These are phyloP conservation scores for Eupithecia subfuscata DNA, from an alignment of 2,888 invertebrate species.

Conservation along the genomic window DNA sequence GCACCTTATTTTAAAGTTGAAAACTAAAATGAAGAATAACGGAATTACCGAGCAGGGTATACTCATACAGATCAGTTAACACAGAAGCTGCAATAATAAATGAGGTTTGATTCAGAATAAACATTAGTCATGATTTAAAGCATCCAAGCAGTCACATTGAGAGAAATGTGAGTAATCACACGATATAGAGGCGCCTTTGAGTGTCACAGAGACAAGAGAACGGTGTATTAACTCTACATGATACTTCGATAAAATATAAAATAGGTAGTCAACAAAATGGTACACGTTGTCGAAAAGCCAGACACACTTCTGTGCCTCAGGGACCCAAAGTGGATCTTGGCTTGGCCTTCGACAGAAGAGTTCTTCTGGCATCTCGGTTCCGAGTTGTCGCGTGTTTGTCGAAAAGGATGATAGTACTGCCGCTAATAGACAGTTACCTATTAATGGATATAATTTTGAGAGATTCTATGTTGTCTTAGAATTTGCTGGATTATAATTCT, in stretches of 20 bases:
- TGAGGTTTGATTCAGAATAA: slow-evolving; percentile 32
- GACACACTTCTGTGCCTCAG: background rate
- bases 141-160: slow-evolving; percentile 35
- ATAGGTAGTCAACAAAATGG: no score
- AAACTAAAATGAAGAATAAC: background rate
- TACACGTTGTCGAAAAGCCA: background rate
- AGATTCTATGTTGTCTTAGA: no score
- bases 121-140: slow-evolving; percentile 38
- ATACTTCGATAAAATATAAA: background rate
- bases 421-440: no score
- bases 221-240: background rate
- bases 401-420: background rate
- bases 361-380: background rate
- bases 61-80: slow-evolving; percentile 30
- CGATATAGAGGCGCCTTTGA: slow-evolving; percentile 62
- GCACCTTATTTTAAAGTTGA: background rate
- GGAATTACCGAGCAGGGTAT: background rate
- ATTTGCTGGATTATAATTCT: no score
- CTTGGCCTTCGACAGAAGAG: background rate
- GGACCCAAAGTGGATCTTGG: background rate
- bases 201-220: background rate
- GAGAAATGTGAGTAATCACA: slow-evolving; percentile 68
- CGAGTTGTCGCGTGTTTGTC: background rate
- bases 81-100: slow-evolving; percentile 20
- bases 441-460: no score